A percentile compares a stretch with the other conserved stretches of the same genome.
Conservation (phyloP, 1,140 invertebrate genomes). For the Drosophila jambulina region DNA sequence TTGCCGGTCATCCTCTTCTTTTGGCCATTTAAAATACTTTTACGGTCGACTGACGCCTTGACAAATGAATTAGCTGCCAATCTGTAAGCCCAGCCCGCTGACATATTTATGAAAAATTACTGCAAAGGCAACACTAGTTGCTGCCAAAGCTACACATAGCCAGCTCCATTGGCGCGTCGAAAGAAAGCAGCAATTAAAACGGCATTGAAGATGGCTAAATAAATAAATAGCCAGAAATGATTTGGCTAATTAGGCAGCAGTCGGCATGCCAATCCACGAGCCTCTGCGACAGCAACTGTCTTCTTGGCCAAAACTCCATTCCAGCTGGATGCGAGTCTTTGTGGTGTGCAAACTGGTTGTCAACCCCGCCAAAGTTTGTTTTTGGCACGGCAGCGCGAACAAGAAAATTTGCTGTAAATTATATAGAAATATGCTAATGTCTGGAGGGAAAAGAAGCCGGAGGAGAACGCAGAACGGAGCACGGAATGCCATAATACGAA, state of each 20-base stretch:
- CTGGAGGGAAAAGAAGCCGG: slow-evolving; percentile 1
- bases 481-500: slow-evolving; percentile 64
- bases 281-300: slow-evolving; percentile 17
- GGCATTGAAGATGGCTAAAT: slow-evolving; percentile 51
- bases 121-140: slow-evolving; percentile 5
- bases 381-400: slow-evolving; percentile 52
- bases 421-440: slow-evolving; percentile 78
- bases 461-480: neutral
- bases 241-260: slow-evolving; percentile 75
- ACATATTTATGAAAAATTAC: slow-evolving; percentile 62
- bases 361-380: slow-evolving; percentile 60
- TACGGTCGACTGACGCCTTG: slow-evolving; percentile 50
- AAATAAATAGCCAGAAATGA: slow-evolving; percentile 68
- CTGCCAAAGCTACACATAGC: slow-evolving; percentile 4
- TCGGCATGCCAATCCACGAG: slow-evolving; percentile 39
- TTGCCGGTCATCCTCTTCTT: slow-evolving; percentile 48
- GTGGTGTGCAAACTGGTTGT: slow-evolving; percentile 55
- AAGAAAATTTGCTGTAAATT: slow-evolving; percentile 65
- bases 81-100: slow-evolving; percentile 53
- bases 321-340: slow-evolving; percentile 24
- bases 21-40: slow-evolving; percentile 70
- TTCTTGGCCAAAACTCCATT: slow-evolving; percentile 42
- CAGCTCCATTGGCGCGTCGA: slow-evolving; percentile 33
- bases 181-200: slow-evolving; percentile 80
- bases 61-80: slow-evolving; percentile 66